Base-by-base conservation (phyloP, 1,140 invertebrate genomes). In the Pygmarrhopalites habei region DNA sequence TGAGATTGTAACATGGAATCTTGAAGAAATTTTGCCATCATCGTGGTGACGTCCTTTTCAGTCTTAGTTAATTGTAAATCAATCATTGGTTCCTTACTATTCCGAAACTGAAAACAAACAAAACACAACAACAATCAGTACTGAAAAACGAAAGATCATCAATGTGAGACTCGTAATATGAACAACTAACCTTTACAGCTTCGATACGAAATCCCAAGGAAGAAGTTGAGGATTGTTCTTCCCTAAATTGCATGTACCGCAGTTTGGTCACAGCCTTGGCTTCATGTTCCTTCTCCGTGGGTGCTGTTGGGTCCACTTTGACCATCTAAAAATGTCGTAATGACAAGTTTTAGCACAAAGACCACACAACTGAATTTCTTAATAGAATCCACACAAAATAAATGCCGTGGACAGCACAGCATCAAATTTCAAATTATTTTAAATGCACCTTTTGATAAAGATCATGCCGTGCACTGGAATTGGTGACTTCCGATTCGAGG, bases 131-230 rank as follows among this genome's bases (percentile, higher is more conserved):
- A n/a, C 17, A 47, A 47, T 35, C 15, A 7, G 32, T 35, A 35
- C 15, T 35, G 5, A 7, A 35, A 15, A 15, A 35, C 15, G 15
- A 35, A 35, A 35, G 32, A 7, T 15, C 32, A 35, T 7, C 32
- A 10, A 47, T 25, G 44, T n/a, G 7, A 5, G 19, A 47, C 17
- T 10, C 39, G 7, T 12, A 52, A 17, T 29, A 29, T 52, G 10
- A 52, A 10, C 44, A 44, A 39, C 43, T 72, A 74, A 86, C 83
- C 77, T 95, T 95, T 75, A 98, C 87, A 23, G 92, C 95, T 78
- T 98, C 95, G 66, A 98, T 95, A 65, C 95, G 79, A 74, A 98
- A 98, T 1, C 94, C 95, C 67, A 95, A 85, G 53, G 86, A 85
- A 39, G 90, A 88, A 0, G 92, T 92, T 1, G 94, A 97, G 64